Conservation (phyloP, 2,888 invertebrate genomes). For the Ellobium chinense region DNA sequence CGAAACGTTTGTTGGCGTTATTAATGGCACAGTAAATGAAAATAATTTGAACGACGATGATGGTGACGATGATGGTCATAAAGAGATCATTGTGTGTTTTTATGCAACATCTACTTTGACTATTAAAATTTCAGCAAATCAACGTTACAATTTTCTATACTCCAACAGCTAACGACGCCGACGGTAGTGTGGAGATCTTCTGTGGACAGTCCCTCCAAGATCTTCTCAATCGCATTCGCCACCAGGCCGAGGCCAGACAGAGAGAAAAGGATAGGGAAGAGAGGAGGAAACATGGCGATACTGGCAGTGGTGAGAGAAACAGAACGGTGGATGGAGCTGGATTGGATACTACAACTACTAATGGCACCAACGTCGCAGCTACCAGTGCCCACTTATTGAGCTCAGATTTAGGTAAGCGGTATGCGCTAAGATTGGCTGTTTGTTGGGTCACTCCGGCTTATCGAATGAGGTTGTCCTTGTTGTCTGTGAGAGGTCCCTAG, state of each 20-base stretch:
- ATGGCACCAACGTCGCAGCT: neutral
- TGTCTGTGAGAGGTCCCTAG: too few relatives aligned
- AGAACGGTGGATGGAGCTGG: neutral
- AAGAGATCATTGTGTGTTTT: too few relatives aligned
- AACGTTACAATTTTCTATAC: too few relatives aligned
- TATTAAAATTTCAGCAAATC: too few relatives aligned
- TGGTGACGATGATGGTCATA: too few relatives aligned
- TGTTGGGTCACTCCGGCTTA: too few relatives aligned
- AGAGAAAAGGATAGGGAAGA: constrained; percentile 21
- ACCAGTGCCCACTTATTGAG: constrained; percentile 1
- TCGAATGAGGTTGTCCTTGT: too few relatives aligned
- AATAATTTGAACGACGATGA: too few relatives aligned
- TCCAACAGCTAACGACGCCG: constrained; percentile 59
- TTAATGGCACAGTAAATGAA: too few relatives aligned
- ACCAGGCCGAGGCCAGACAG: constrained; percentile 49
- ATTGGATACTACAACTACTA: neutral
- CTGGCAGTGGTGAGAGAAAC: constrained; percentile 44
- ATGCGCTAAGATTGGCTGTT: too few relatives aligned
- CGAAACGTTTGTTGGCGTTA: too few relatives aligned
- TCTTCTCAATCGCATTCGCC: constrained; percentile 55
- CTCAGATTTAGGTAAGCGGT: constrained; percentile 46
- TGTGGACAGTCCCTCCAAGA: constrained; percentile 63
- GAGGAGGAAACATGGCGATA: neutral
- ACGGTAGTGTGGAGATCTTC: constrained; percentile 62
- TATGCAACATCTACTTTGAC: too few relatives aligned